Percentiles rank a stretch among this genome's conserved stretches.
Conservation (phyloP, 2,113 vertebrate genomes). For the Ammodytes dubius region DNA sequence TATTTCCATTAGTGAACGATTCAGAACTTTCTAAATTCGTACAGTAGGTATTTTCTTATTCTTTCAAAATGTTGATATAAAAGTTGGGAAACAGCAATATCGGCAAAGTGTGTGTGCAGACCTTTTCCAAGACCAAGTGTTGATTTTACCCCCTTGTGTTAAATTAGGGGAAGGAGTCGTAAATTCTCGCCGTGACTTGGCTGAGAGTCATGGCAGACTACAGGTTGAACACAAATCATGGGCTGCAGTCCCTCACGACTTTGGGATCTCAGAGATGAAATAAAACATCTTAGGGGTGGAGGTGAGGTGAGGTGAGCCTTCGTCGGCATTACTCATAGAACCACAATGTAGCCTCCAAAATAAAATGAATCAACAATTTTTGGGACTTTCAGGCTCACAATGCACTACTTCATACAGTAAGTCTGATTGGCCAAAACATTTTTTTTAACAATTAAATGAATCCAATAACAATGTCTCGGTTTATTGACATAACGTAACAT, state of each 20-base stretch:
- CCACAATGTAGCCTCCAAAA: not conserved
- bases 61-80: not conserved
- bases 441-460: too few species aligned
- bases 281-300: not conserved
- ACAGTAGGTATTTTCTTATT: not conserved
- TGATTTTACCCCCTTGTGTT: not conserved
- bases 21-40: not conserved
- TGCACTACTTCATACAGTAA: too few species aligned
- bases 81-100: not conserved
- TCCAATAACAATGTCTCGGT: too few species aligned
- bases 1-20: constrained; percentile 3
- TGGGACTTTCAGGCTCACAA: too few species aligned
- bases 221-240: not conserved
- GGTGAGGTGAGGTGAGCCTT: not conserved
- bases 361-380: not conserved
- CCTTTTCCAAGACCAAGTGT: not conserved
- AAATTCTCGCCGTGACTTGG: not conserved
- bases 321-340: not conserved
- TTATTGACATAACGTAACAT: too few species aligned
- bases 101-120: not conserved
- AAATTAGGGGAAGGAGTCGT: not conserved
- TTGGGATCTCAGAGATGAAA: not conserved
- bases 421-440: too few species aligned
- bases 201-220: not conserved
- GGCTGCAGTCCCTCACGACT: too few species aligned